Evolutionary conservation across 92 coral and sea anemone genomes (phyloP), one percentile per base, ranked within the genome.

Genomic region (Chrysogorgia sp.): DNA sequence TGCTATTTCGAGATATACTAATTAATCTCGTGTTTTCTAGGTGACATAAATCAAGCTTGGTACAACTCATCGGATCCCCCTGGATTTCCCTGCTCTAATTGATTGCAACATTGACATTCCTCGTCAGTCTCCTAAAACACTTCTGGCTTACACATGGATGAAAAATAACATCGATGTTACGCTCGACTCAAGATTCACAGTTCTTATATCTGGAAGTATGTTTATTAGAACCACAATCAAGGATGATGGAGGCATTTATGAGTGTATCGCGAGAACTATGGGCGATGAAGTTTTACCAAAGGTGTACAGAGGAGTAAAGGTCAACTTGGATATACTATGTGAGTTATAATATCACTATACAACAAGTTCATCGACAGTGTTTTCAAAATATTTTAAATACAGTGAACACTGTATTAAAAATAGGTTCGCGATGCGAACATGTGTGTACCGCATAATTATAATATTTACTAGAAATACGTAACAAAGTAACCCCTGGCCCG

Each of bases 241-340:
- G 25, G 59, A 81, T 9, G 92, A 96, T 56, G 84, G 91, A 0
- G 99, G 99, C 40, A 87, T 88, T 21, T 96, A 91, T 82, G 65
- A 66, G 28, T 96, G 99, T 70, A 86, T 91, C 10, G 99, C 96
- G 9, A 89, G 76, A 40, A 88, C 97, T 6, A 80, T 87, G 34
- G 35, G 65, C 20, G 92, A 92, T 69, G 43, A 85, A 8, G 69
- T 70, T 10, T 89, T 88, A 48, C 83, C 90, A 22, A 78, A 83
- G 8, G 82, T 84, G 12, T 81, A 92, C 37, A 81, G 89, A 24
- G 99, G 99, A 12, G 75, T 86, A 0, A 82, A 86, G 40, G 80
- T 92, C 9, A 70, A 87, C 40, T 77, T 96, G 63, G 96, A 96
- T 40, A 85, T 96, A 57, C 93, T 89, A 72, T 92, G 99, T 96